phyloP scores from a whole-genome alignment of 2,797 vertebrate genomes.

The Poeciliopsis turneri region DNA sequence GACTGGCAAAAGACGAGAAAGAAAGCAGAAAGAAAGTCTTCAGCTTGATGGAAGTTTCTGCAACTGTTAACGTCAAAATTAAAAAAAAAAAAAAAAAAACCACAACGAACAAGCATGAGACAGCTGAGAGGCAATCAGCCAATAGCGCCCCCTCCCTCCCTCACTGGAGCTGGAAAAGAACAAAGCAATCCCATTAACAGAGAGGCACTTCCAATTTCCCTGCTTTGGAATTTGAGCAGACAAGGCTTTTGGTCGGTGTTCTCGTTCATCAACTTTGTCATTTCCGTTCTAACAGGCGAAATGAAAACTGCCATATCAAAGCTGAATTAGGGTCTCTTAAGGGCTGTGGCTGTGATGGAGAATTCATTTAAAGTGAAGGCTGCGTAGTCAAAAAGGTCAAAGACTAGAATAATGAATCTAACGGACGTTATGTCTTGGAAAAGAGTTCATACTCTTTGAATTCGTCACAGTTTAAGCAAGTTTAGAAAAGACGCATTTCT shows the following conservation, averaged over 20 bases:
- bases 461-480: neutral
- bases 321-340: slow-evolving; percentile 47
- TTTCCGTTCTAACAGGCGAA: slow-evolving; percentile 42
- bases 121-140: slow-evolving; percentile 50
- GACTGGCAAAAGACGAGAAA: neutral
- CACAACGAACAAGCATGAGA: slow-evolving; percentile 21
- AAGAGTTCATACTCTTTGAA: neutral
- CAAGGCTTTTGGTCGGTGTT: slow-evolving; percentile 39
- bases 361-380: slow-evolving; percentile 32
- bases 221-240: slow-evolving; percentile 35
- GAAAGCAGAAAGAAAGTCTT: slow-evolving; percentile 2
- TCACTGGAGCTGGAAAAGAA: slow-evolving; percentile 43
- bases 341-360: slow-evolving; percentile 27
- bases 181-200: slow-evolving; percentile 51
- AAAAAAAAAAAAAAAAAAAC: neutral
- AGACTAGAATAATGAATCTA: slow-evolving; percentile 30
- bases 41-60: slow-evolving; percentile 9
- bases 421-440: slow-evolving; percentile 11
- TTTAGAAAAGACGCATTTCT: neutral
- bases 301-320: slow-evolving; percentile 45
- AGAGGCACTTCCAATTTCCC: slow-evolving; percentile 36
- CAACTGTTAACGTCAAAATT: slow-evolving; percentile 5
- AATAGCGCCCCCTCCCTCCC: slow-evolving; percentile 6
- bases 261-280: slow-evolving; percentile 47
- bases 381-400: slow-evolving; percentile 20